A percentile compares a stretch with the other conserved stretches of the same genome.
Evolutionary conservation across 2,113 vertebrate genomes (phyloP).

Genomic region (Puffinus mauretanicus): DNA sequence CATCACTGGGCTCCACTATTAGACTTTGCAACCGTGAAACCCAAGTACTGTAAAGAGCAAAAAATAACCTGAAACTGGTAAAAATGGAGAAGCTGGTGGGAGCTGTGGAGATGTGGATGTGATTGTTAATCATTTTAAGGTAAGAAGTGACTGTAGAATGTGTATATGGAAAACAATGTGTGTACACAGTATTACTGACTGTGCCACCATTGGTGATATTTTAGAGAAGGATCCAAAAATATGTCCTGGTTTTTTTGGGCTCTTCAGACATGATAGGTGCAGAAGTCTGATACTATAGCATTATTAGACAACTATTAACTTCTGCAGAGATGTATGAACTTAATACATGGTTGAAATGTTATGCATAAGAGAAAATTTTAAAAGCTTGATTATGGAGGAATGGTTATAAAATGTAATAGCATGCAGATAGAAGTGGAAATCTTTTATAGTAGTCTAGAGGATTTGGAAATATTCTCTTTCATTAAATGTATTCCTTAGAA

Average conservation of each 20-base stretch:
- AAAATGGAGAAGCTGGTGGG: not conserved
- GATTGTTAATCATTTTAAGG: not conserved
- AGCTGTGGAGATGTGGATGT: not conserved
- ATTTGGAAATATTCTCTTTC: constrained; percentile 9
- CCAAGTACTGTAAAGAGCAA: not conserved
- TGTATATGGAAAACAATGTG: not conserved
- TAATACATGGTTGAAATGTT: not conserved
- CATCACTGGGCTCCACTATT: not conserved
- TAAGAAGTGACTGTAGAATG: not conserved
- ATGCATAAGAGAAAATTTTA: not conserved
- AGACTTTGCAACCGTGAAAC: not conserved
- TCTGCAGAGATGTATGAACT: not conserved
- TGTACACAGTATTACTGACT: not conserved
- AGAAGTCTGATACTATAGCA: not conserved
- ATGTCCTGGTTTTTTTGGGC: fast-evolving
- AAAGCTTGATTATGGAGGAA: not conserved
- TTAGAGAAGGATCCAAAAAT: not conserved
- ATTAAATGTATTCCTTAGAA: constrained; percentile 31
- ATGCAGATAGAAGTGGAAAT: not conserved
- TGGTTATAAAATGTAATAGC: not conserved
- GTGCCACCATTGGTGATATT: not conserved
- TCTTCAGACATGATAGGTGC: not conserved
- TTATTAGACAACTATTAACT: not conserved
- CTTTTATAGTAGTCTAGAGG: not conserved
- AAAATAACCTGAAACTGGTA: not conserved